Base-by-base conservation (phyloP, 2,797 vertebrate species). In the Enteromius afrohamiltoni region DNA sequence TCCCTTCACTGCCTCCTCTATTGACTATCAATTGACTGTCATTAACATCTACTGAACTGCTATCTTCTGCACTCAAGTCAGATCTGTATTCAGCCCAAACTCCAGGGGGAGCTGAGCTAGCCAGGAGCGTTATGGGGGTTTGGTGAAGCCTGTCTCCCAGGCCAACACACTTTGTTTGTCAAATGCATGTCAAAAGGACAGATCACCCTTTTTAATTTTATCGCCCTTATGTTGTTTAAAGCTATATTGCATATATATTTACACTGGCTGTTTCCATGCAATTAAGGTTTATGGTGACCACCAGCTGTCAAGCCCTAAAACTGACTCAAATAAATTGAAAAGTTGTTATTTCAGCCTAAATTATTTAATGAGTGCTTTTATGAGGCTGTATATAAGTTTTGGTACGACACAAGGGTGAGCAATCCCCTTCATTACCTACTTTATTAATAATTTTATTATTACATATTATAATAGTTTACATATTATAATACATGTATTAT, bases 31-130 rank as follows among this genome's bases (percentile, higher is more conserved):
- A 79, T 85, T 83, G 65, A 85, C 80, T 85, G 74, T 73, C 77
- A 88, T 90, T 90, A 88, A 87, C 84, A 87, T 87, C 87, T 86
- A 71, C 69, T 78, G 77, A 79, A 51, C 83, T 77, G 71, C 79
- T 67, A 6, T 88, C 67, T 40, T 62, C 60, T 83, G 87, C 87
- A 86, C 79, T 86, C 49, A 89, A 84, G 86, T 83, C 40, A 79
- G 77, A 89, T 91, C 84, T 88, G 82, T 88, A 88, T 91, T 88
- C 76, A 79, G 86, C 83, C 77, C 68, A 77, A 80, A 70, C 34
- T 87, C 85, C 80, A 80, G 60, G 34, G 82, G 53, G 82, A 85
- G 87, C 88, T 89, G 90, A 87, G 80, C 65, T 79, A 83, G 85
- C 85, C 87, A 80, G 88, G 75, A 26, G 29, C 1, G 4, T 42